These are phyloP conservation scores for Miniopterus natalensis DNA, from an alignment of 2,113 vertebrate genomes.

Conservation along the genomic window DNA sequence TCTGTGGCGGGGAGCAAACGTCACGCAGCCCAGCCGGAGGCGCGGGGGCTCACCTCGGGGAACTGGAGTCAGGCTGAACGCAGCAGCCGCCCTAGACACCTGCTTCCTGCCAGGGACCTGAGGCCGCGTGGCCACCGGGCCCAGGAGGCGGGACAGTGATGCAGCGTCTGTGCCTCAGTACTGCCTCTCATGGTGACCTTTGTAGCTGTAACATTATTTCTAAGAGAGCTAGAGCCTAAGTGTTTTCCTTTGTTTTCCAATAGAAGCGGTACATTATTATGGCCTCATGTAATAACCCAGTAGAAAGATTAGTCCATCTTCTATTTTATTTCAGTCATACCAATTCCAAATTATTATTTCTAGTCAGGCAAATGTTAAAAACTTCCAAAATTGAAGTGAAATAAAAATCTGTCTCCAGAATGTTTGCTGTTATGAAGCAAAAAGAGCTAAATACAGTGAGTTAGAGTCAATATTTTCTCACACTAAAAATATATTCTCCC, in stretches of 20 bases:
- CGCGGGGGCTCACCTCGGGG: not conserved
- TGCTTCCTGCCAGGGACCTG: not conserved
- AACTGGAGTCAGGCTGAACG: not conserved
- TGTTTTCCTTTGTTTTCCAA: slow-evolving; percentile 4
- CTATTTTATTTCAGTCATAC: not conserved
- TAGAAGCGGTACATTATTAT: not conserved
- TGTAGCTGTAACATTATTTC: not conserved
- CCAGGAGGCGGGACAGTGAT: not conserved
- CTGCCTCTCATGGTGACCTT: not conserved
- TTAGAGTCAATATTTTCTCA: not conserved
- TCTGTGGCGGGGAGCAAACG: not conserved
- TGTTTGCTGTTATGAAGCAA: not conserved
- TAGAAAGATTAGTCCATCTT: not conserved
- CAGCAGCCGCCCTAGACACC: not conserved
- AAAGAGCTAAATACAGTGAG: not conserved
- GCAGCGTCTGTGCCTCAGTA: not conserved
- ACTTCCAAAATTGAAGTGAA: not conserved
- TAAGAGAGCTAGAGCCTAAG: not conserved
- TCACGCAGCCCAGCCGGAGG: no score
- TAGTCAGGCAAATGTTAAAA: not conserved
- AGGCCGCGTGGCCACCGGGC: not conserved
- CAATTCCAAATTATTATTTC: not conserved
- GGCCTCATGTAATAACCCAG: not conserved
- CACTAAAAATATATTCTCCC: not conserved
- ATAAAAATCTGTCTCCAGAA: not conserved